A percentile compares a stretch with the other conserved stretches of the same genome.
These are phyloP conservation scores for Caenorhabditis remanei DNA, from an alignment of 1,140 invertebrate species.

Conservation along the genomic window DNA sequence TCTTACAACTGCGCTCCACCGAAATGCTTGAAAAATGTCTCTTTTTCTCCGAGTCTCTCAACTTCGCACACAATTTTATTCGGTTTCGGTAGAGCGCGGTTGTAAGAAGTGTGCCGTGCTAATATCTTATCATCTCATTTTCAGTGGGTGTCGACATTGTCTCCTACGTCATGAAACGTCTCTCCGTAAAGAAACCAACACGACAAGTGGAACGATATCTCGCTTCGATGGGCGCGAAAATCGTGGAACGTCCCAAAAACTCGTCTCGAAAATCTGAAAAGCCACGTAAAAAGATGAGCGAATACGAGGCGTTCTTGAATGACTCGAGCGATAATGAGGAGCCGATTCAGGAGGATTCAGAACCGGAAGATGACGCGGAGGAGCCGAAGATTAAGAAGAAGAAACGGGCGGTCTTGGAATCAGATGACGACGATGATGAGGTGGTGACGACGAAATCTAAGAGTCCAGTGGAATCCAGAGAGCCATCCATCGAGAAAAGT, in stretches of 20 bases:
- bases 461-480: neutral
- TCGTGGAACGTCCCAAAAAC: neutral
- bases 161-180: constrained; percentile 42
- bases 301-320: neutral
- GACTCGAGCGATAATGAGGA: neutral
- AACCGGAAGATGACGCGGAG: neutral
- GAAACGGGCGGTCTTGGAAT: neutral
- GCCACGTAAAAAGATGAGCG: neutral
- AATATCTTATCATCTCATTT: neutral
- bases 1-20: no score
- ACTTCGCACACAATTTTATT: no score
- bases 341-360: neutral
- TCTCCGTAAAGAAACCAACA: constrained; percentile 63
- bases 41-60: no score
- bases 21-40: no score
- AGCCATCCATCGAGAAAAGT: neutral
- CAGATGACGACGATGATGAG: constrained; percentile 3
- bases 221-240: neutral
- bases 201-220: constrained; percentile 39
- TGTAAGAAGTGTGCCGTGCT: no score
- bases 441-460: neutral
- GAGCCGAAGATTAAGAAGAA: neutral
- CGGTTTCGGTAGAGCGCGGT: no score
- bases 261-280: no score
- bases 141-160: constrained; percentile 37